Conservation (phyloP, 2,888 invertebrate genomes). For the Lobophora halterata region DNA sequence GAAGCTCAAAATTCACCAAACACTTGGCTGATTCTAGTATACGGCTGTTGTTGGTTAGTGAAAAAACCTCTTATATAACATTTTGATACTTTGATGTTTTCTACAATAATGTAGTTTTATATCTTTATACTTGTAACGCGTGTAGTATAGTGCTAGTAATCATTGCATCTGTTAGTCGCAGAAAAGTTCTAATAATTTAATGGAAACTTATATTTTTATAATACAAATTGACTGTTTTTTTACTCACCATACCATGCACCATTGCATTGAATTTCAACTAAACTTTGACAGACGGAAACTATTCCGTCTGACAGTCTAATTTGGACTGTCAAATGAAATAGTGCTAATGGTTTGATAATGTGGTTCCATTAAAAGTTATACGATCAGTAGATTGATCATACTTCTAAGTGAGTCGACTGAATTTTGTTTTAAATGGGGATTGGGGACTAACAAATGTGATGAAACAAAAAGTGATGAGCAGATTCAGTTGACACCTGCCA, state of each 20-base stretch:
- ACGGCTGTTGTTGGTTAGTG: constrained; percentile 81
- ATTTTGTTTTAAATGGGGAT: constrained; percentile 14
- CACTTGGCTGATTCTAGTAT: constrained; percentile 78
- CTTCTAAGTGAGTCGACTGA: constrained; percentile 26
- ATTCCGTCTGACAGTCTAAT: too few relatives aligned
- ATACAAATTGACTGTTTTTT: too few relatives aligned
- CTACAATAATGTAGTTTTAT: constrained; percentile 73
- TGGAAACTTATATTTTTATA: too few relatives aligned
- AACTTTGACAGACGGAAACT: too few relatives aligned
- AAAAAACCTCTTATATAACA: constrained; percentile 76
- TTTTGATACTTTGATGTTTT: constrained; percentile 80
- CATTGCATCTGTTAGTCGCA: constrained; percentile 61
- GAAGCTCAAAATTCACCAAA: constrained; percentile 68
- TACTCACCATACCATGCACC: too few relatives aligned
- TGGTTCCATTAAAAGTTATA: too few relatives aligned
- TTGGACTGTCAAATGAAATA: too few relatives aligned
- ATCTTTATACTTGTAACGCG: constrained; percentile 62
- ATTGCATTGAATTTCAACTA: too few relatives aligned
- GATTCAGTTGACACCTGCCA: constrained; percentile 25
- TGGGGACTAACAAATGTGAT: constrained; percentile 58
- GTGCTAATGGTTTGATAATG: not conserved
- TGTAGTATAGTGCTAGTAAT: constrained; percentile 58
- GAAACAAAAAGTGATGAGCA: constrained; percentile 50
- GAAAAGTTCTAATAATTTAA: constrained; percentile 24
- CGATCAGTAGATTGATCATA: not conserved